Evolutionary conservation across 2,888 invertebrate genomes (phyloP).

Genomic region (Caenorhabditis panamensis): DNA sequence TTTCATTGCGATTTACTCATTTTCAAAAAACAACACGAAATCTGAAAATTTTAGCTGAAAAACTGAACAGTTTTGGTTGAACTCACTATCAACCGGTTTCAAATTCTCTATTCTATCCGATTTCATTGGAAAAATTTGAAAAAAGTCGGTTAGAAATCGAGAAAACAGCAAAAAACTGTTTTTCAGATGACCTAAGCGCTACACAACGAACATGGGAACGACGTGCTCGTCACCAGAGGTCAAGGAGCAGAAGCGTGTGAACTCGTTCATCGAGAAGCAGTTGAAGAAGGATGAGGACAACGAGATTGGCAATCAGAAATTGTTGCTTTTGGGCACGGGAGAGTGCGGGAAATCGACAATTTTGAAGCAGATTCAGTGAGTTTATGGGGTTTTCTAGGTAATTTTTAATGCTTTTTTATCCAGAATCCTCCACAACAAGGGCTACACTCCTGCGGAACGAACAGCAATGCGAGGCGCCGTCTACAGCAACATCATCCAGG

Average conservation of each 20-base stretch:
- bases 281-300: constrained; percentile 51
- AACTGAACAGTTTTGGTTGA: too few species aligned
- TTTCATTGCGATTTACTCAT: too few species aligned
- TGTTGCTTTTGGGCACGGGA: constrained; percentile 69
- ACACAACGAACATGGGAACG: constrained; percentile 52
- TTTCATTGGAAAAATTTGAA: too few species aligned
- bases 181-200: constrained; percentile 46
- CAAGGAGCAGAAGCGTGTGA: constrained; percentile 55
- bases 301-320: constrained; percentile 64
- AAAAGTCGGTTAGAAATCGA: too few species aligned
- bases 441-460: constrained; percentile 52
- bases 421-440: constrained; percentile 66
- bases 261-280: constrained; percentile 43
- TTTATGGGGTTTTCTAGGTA: constrained; percentile 17
- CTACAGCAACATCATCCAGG: constrained; percentile 61
- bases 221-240: constrained; percentile 57
- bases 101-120: too few species aligned
- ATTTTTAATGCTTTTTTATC: constrained; percentile 5
- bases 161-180: too few species aligned
- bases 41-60: too few species aligned
- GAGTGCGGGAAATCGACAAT: constrained; percentile 73
- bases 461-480: too few species aligned
- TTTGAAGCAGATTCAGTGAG: constrained; percentile 72
- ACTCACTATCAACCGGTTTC: too few species aligned
- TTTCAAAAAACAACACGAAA: too few species aligned